phyloP scores from a whole-genome alignment of 2,888 invertebrate species.

The Heliconius ethilla region DNA sequence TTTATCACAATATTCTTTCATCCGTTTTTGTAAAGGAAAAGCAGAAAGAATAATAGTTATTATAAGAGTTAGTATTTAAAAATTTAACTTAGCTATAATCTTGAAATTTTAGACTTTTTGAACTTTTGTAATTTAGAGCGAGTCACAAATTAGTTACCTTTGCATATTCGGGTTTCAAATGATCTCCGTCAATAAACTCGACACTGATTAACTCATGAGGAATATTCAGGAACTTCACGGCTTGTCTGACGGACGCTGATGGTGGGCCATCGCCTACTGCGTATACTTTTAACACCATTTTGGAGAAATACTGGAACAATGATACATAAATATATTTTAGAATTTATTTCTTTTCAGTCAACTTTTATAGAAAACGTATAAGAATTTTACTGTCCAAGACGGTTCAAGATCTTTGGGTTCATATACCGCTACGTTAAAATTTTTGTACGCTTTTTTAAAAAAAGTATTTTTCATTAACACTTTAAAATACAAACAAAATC shows the following conservation, averaged over 20 bases:
- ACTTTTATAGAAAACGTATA: background rate
- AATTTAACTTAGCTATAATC: background rate
- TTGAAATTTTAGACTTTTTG: background rate
- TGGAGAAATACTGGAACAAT: conserved; percentile 34
- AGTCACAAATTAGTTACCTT: conserved; percentile 25
- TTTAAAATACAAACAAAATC: too few relatives aligned
- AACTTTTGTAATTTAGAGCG: background rate
- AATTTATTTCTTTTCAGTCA: background rate
- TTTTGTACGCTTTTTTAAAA: too few relatives aligned
- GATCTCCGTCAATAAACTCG: conserved; percentile 87
- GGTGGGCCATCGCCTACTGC: conserved; percentile 90
- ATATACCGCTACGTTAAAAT: background rate
- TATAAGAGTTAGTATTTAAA: background rate
- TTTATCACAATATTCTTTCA: too few relatives aligned
- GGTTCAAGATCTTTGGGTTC: background rate
- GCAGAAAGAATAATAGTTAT: too few relatives aligned
- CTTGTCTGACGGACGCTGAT: conserved; percentile 83
- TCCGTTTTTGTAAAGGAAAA: too few relatives aligned
- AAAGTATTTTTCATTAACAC: too few relatives aligned
- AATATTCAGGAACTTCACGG: conserved; percentile 70
- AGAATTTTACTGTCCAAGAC: background rate
- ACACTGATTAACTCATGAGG: conserved; percentile 85
- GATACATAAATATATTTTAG: background rate
- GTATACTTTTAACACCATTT: conserved; percentile 84
- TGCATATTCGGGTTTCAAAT: conserved; percentile 86